Evolutionary conservation across 2,888 invertebrate genomes (phyloP).

Genomic region (Perithous albicinctus): DNA sequence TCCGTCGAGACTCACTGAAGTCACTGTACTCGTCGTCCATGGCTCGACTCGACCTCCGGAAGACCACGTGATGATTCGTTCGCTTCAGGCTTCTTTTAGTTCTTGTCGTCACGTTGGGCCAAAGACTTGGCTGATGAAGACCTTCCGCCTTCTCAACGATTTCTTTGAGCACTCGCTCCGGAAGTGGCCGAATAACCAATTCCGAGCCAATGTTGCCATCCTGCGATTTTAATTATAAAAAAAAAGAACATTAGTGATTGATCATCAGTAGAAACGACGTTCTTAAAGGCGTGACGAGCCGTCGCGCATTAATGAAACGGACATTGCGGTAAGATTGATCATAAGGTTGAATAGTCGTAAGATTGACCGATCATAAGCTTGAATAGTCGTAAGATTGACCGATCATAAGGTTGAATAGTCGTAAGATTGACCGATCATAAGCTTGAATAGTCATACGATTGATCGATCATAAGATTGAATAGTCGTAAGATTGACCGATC

Average conservation of each 20-base stretch:
- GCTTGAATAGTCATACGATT: no score
- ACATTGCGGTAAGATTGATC: no score
- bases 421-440: no score
- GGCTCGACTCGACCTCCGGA: constrained; percentile 87
- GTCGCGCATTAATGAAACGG: no score
- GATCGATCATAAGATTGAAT: no score
- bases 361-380: no score
- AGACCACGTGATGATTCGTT: constrained; percentile 91
- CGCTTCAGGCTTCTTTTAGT: constrained; percentile 84
- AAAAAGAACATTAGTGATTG: neutral
- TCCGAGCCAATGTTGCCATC: constrained; percentile 97
- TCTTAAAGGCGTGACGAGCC: no score
- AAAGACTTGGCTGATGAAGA: constrained; percentile 76
- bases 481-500: no score
- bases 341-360: no score
- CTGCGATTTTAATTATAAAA: constrained; percentile 84
- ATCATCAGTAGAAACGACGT: no score
- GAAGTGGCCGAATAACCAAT: constrained; percentile 94
- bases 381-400: no score
- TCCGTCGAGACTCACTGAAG: constrained; percentile 89
- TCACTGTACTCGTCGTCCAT: constrained; percentile 90
- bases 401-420: no score
- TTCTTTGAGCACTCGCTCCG: constrained; percentile 87
- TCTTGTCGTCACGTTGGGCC: constrained; percentile 84
- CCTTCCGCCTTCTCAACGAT: constrained; percentile 76